phyloP scores from a whole-genome alignment of 2,113 vertebrate species.

The Catagonus wagneri region DNA sequence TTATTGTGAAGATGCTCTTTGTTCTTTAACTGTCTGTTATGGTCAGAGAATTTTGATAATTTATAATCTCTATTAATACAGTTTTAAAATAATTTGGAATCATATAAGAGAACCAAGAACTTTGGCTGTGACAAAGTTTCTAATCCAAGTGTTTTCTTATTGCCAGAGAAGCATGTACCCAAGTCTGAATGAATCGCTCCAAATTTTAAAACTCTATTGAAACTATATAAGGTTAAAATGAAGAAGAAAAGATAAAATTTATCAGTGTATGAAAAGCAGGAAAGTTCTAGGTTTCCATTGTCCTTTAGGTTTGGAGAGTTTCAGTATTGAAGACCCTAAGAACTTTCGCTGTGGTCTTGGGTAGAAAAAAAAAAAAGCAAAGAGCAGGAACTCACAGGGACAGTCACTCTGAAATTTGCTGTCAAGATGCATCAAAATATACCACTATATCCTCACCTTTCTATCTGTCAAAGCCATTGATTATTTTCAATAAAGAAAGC shows the following conservation, averaged over 20 bases:
- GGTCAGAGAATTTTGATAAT: slow-evolving; percentile 80
- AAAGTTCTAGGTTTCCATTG: background rate
- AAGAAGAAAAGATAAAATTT: slow-evolving; percentile 78
- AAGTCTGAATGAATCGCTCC: slow-evolving; percentile 65
- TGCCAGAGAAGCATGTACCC: slow-evolving; percentile 68
- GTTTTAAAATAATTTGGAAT: slow-evolving; percentile 75
- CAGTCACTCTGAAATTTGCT: slow-evolving; percentile 81
- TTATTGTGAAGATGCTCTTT: slow-evolving; percentile 61
- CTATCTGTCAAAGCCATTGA: slow-evolving; percentile 86
- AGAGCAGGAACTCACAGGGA: slow-evolving; percentile 77
- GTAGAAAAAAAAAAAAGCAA: slow-evolving; percentile 77
- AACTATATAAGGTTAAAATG: slow-evolving; percentile 78
- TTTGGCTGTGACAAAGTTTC: slow-evolving; percentile 65
- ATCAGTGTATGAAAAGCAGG: slow-evolving; percentile 74
- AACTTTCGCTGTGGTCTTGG: slow-evolving; percentile 61
- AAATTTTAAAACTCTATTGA: slow-evolving; percentile 65
- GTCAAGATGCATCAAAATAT: slow-evolving; percentile 84
- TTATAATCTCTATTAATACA: slow-evolving; percentile 80
- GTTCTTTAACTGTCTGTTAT: slow-evolving; percentile 7
- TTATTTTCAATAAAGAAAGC: slow-evolving; percentile 86
- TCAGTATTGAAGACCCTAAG: slow-evolving; percentile 66
- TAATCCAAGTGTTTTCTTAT: slow-evolving; percentile 58
- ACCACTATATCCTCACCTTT: slow-evolving; percentile 73
- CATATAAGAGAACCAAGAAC: slow-evolving; percentile 70
- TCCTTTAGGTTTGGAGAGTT: slow-evolving; percentile 65